Evolutionary conservation across 2,888 invertebrate genomes (phyloP).

Genomic region (Apamea sordens): DNA sequence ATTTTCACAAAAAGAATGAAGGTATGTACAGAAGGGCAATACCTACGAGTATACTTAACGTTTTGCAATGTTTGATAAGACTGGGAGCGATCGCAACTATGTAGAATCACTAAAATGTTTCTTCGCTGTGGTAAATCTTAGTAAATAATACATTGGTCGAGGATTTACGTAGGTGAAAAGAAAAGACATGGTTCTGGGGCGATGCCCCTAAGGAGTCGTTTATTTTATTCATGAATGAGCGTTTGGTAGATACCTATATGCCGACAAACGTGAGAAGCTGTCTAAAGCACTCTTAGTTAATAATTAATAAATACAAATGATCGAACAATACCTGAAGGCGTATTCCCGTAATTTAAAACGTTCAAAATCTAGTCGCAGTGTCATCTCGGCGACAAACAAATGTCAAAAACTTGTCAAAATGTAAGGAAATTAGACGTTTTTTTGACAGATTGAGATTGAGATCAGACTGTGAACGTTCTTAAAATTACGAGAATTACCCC

Average conservation of each 20-base stretch:
- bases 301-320: constrained; percentile 55
- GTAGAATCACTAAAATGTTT: constrained; percentile 50
- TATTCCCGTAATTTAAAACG: no score
- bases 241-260: constrained; percentile 59
- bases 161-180: constrained; percentile 78
- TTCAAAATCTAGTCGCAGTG: no score
- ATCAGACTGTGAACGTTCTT: no score
- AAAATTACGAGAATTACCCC: no score
- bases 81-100: constrained; percentile 24
- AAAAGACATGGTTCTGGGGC: constrained; percentile 78
- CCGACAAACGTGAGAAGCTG: constrained; percentile 68
- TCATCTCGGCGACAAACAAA: no score
- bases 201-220: constrained; percentile 67
- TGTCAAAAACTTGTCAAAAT: no score
- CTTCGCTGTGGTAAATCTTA: constrained; percentile 72
- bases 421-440: no score
- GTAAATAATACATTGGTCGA: constrained; percentile 73
- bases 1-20: background rate
- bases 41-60: background rate
- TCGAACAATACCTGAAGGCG: constrained; percentile 24
- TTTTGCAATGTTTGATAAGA: constrained; percentile 1
- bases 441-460: no score
- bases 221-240: constrained; percentile 77
- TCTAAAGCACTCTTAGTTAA: constrained; percentile 61
- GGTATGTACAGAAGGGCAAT: background rate